Conservation (phyloP, 1,140 invertebrate genomes). For the Euglossa dilemma region DNA sequence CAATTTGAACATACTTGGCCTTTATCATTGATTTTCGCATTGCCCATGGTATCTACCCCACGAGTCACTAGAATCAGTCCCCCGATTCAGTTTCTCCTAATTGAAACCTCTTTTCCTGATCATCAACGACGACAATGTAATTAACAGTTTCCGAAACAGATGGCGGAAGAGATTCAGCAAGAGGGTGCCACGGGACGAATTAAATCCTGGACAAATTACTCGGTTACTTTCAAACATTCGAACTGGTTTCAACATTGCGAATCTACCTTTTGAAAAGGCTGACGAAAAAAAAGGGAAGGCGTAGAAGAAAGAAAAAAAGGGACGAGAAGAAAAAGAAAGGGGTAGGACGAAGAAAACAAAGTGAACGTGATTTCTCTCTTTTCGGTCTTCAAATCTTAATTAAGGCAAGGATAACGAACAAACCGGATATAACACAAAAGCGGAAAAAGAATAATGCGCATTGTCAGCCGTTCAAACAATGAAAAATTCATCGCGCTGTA, state of each 20-base stretch:
- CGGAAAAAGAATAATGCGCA: conserved; percentile 48
- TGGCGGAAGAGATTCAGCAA: not conserved
- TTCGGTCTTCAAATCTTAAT: conserved; percentile 25
- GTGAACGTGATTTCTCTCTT: conserved; percentile 12
- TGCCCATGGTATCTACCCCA: too few species aligned
- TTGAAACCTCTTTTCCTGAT: too few species aligned
- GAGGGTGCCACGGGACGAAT: not conserved
- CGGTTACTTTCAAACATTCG: not conserved
- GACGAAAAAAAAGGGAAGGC: not conserved
- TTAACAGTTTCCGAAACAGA: not conserved
- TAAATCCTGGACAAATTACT: not conserved
- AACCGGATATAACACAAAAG: conserved; percentile 37
- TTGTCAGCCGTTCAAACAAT: conserved; percentile 43
- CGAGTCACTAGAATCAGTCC: too few species aligned
- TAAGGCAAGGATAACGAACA: conserved; percentile 44
- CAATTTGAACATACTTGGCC: too few species aligned
- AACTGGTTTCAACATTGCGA: not conserved
- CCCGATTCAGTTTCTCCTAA: too few species aligned
- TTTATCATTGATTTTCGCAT: too few species aligned
- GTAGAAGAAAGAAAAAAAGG: too few species aligned
- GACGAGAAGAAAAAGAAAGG: not conserved
- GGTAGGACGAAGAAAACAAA: not conserved
- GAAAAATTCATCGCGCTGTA: conserved; percentile 49
- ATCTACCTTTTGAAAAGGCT: not conserved
- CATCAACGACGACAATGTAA: not conserved